Evolutionary conservation across 2,113 vertebrate species (phyloP).

Genomic region (Muscicapa adusta): DNA sequence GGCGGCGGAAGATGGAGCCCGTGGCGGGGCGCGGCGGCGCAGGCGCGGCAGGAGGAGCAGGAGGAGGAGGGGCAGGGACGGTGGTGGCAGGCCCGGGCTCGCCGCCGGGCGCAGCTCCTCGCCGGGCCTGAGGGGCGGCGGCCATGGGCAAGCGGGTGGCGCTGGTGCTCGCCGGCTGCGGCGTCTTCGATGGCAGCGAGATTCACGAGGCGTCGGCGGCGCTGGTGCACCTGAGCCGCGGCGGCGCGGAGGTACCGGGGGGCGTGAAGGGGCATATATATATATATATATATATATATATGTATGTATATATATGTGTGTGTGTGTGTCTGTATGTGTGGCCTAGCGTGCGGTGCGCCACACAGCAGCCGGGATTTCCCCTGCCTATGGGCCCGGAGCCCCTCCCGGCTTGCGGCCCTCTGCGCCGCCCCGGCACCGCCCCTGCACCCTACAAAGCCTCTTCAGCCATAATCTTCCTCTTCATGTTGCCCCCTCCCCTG

Average conservation of each 20-base stretch:
- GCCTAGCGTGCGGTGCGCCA: neutral
- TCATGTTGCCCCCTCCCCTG: fast-evolving
- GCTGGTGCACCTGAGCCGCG: slow-evolving; percentile 76
- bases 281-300: fast-evolving
- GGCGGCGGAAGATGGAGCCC: fast-evolving
- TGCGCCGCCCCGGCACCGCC: neutral
- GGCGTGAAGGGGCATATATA: too few species aligned
- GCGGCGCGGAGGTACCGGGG: slow-evolving; percentile 67
- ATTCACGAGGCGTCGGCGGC: slow-evolving; percentile 75
- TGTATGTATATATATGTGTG: fast-evolving
- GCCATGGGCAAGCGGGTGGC: slow-evolving; percentile 73
- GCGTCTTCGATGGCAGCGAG: slow-evolving; percentile 77
- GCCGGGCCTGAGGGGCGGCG: fast-evolving
- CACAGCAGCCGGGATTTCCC: neutral
- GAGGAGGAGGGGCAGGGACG: fast-evolving
- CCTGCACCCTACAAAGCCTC: fast-evolving
- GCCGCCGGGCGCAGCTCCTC: fast-evolving
- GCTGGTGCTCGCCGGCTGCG: slow-evolving; percentile 76
- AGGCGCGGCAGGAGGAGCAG: neutral
- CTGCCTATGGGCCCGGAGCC: neutral
- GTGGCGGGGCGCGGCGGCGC: neutral
- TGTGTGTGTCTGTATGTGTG: fast-evolving
- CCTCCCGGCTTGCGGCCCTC: neutral
- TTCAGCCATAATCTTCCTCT: neutral
- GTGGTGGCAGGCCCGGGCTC: fast-evolving